Evolutionary conservation across 2,888 invertebrate genomes (phyloP), one percentile per base, ranked within the genome.

Genomic region (Diaphora mendica): DNA sequence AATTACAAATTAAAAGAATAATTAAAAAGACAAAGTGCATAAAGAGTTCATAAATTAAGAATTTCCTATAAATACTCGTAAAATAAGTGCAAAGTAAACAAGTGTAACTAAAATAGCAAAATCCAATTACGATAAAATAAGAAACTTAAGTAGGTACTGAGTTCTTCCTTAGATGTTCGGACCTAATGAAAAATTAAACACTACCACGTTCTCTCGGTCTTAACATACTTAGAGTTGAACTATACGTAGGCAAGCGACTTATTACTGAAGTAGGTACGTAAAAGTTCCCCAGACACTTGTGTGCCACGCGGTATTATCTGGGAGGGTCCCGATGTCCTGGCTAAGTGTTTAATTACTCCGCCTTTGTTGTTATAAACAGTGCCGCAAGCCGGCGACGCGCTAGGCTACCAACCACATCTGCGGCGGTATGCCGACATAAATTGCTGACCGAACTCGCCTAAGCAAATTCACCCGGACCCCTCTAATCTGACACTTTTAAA

Each of bases 401-500:
- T 84, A 78, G 85, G 82, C 82, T 83, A 84, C 82, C 84, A 82
- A 90, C 91, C 91, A 86, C 92, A 92, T 92, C 89, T 92, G 92
- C 79, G 89, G 88, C 88, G 79, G 83, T 82, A 79, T 84, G 86
- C 87, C 82, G 89, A 90, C 91, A 92, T 92, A 92, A 92, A 92
- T 92, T 90, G 90, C 91, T 91, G 90, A 90, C 92, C 91, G 85
- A 85, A 86, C 90, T 87, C 87, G 87, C 91, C 91, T 92, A 91
- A 92, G 90, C 90, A 92, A 92, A 92, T 91, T 89, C 90, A 82
- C 87, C 88, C 88, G 80, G 84, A 85, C 87, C 88, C 86, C 88
- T 89, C 86, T 91, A 92, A 92, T 92, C 92, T 91, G 92, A 92
- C 91, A 92, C 91, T 92, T 92, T 92, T 91, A 89, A 91, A 92